A percentile compares a stretch with the other conserved stretches of the same genome.
Conservation (phyloP, 2,113 vertebrate species). For the Oreochromis niloticus region DNA sequence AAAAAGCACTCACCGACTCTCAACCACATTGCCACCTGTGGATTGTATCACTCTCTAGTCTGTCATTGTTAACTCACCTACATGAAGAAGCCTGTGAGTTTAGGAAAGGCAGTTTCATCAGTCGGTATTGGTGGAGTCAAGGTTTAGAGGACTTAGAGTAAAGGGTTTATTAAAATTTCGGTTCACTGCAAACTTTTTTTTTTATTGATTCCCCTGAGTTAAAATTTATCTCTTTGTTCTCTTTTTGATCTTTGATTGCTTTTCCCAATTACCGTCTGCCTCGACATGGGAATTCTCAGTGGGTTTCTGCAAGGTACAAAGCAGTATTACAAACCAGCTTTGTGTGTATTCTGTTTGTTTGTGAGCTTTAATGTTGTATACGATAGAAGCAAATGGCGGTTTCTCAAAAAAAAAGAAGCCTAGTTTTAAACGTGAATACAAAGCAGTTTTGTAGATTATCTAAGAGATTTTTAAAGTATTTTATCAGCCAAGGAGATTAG, state of each 20-base stretch:
- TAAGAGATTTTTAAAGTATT: background rate
- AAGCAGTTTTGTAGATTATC: background rate
- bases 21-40: background rate
- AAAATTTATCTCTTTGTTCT: slow-evolving; percentile 24
- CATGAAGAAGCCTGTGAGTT: background rate
- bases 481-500: background rate
- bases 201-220: background rate
- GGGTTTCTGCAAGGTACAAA: background rate
- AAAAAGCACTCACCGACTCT: background rate
- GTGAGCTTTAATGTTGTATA: background rate
- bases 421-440: background rate
- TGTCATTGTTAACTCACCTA: background rate
- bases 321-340: background rate
- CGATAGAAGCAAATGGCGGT: background rate
- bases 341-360: background rate
- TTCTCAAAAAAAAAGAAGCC: background rate
- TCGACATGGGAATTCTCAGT: background rate
- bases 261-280: background rate
- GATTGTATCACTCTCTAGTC: background rate
- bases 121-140: background rate
- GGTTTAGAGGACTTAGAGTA: background rate
- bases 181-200: background rate
- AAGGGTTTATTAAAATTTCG: background rate
- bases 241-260: slow-evolving; percentile 17
- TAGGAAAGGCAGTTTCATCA: background rate